A percentile compares a stretch with the other conserved stretches of the same genome.
Conservation (phyloP, 2,888 invertebrate species). For the Nemotelus nigrinus region DNA sequence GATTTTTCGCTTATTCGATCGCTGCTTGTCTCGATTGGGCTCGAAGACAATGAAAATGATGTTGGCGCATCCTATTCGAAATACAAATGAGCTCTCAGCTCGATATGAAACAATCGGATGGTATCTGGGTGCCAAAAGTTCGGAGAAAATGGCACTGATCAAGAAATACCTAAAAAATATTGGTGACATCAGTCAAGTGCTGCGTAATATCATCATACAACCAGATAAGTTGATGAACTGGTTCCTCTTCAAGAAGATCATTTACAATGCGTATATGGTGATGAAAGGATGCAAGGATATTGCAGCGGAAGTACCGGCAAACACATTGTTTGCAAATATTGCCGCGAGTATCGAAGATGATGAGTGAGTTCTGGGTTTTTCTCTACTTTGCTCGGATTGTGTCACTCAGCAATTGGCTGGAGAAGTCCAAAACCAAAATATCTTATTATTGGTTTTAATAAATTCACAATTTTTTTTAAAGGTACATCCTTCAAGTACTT, state of each 20-base stretch:
- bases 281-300: conserved; percentile 46
- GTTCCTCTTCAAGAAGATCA: conserved; percentile 48
- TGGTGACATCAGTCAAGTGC: conserved; percentile 45
- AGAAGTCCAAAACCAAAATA: not conserved
- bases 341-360: conserved; percentile 34
- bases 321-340: conserved; percentile 43
- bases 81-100: conserved; percentile 43
- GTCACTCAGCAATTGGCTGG: too few relatives aligned
- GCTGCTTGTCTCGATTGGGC: conserved; percentile 51
- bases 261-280: conserved; percentile 47
- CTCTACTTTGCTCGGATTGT: too few relatives aligned
- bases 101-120: conserved; percentile 51
- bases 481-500: conserved; percentile 44
- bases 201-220: conserved; percentile 46
- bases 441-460: not conserved
- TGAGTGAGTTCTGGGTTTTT: conserved; percentile 2
- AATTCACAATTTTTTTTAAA: not conserved
- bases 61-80: conserved; percentile 51
- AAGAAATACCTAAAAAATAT: conserved; percentile 48
- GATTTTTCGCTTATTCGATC: conserved; percentile 50
- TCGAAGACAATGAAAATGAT: conserved; percentile 48
- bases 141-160: conserved; percentile 33
- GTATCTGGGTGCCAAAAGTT: conserved; percentile 45
- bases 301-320: conserved; percentile 3
- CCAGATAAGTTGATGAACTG: conserved; percentile 49